Conservation (phyloP, 2,888 invertebrate genomes). For the Empis stercorea region DNA sequence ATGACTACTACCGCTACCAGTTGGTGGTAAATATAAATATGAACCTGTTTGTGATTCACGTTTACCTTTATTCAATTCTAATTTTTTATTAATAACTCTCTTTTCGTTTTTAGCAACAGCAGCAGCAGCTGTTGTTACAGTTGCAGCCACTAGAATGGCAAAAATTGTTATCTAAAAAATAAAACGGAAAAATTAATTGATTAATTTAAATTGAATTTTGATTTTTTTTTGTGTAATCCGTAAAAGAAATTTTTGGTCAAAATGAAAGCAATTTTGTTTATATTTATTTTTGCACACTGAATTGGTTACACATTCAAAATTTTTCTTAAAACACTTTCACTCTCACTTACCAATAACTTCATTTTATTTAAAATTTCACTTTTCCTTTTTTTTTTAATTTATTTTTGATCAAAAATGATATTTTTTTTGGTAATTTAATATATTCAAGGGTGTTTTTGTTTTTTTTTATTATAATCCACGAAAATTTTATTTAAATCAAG, state of each 20-base stretch:
- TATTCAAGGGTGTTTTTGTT: no score
- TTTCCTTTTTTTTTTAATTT: not conserved
- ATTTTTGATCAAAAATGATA: no score
- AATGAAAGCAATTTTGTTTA: not conserved
- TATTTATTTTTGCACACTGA: not conserved
- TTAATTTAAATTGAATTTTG: no score
- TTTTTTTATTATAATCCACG: no score
- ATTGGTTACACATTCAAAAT: not conserved
- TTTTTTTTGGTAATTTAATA: no score
- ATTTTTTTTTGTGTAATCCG: no score
- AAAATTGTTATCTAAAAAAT: not conserved
- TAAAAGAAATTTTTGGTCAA: no score
- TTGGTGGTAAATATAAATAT: not conserved
- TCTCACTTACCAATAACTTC: slow-evolving; percentile 12
- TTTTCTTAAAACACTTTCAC: slow-evolving; percentile 1
- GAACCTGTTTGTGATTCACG: slow-evolving; percentile 7
- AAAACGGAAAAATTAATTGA: no score
- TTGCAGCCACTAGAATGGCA: slow-evolving; percentile 2
- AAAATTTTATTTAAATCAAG: not conserved
- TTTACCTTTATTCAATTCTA: slow-evolving; percentile 5
- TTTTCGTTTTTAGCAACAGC: slow-evolving; percentile 8
- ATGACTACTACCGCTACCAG: no score
- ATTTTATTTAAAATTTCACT: slow-evolving; percentile 7
- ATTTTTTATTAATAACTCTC: slow-evolving; percentile 5
- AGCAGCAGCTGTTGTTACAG: slow-evolving; percentile 6